Conservation (phyloP, 2,888 invertebrate species). For the Pollenia labialis region DNA sequence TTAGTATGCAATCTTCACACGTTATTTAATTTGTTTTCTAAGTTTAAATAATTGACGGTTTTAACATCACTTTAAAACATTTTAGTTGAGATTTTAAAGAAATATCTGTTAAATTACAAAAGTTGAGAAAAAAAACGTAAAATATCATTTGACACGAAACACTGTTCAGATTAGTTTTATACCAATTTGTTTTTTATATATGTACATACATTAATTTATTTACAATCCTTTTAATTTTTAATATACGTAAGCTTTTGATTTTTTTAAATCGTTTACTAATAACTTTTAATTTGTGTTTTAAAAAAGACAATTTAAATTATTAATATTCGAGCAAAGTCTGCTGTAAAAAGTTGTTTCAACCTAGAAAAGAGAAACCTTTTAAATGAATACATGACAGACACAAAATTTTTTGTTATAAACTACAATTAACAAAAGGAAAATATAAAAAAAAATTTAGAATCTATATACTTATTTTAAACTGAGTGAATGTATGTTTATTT, state of each 20-base stretch:
- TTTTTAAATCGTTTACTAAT: not conserved
- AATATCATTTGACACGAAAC: constrained; percentile 9
- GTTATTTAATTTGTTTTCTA: not conserved
- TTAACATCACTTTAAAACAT: not conserved
- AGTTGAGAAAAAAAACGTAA: not conserved
- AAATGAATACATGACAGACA: not conserved
- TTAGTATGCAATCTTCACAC: not conserved
- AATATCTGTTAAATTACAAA: not conserved
- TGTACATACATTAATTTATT: not conserved
- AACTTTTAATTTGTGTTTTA: not conserved
- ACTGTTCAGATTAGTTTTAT: not conserved
- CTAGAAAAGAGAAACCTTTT: constrained; percentile 18
- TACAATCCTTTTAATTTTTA: not conserved
- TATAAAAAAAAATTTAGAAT: too few relatives aligned
- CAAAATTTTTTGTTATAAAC: constrained; percentile 1
- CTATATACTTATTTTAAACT: too few relatives aligned
- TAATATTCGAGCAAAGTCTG: not conserved
- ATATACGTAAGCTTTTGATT: not conserved
- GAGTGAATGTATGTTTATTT: too few relatives aligned
- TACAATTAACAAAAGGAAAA: not conserved
- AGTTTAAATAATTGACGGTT: not conserved
- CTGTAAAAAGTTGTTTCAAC: not conserved
- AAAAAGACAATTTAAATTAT: not conserved
- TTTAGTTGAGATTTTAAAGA: not conserved
- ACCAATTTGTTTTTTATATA: not conserved